Conservation (phyloP, 1,140 invertebrate genomes). For the Orchestia grillus region DNA sequence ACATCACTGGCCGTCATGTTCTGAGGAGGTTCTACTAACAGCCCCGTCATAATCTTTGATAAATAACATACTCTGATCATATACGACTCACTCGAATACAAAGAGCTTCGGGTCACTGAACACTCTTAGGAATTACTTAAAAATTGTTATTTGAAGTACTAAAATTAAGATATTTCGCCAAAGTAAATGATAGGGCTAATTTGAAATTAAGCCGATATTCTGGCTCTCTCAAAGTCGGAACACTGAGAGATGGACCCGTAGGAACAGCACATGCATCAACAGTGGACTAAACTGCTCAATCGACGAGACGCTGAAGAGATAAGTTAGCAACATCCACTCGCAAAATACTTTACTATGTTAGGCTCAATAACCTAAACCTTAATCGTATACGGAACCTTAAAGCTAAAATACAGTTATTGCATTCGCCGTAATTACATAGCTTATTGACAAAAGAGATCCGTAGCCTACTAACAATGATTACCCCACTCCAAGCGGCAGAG, state of each 20-base stretch:
- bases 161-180: background rate
- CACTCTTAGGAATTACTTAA: background rate
- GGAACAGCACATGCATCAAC: background rate
- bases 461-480: background rate
- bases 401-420: constrained; percentile 1
- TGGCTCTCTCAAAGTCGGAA: background rate
- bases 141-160: background rate
- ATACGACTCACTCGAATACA: background rate
- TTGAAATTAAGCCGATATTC: background rate
- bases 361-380: background rate
- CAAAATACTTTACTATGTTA: background rate
- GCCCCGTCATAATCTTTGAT: too few species aligned
- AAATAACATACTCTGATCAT: background rate
- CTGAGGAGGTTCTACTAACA: too few species aligned
- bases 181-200: background rate
- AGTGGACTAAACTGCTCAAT: background rate
- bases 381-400: background rate
- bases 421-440: constrained; percentile 34
- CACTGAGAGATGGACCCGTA: background rate
- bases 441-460: background rate
- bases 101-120: background rate
- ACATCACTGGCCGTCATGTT: too few species aligned
- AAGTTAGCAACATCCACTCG: background rate
- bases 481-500: too few species aligned
- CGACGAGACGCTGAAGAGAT: background rate